Base-by-base conservation (phyloP, 2,113 vertebrate species). In the Carettochelys insculpta region DNA sequence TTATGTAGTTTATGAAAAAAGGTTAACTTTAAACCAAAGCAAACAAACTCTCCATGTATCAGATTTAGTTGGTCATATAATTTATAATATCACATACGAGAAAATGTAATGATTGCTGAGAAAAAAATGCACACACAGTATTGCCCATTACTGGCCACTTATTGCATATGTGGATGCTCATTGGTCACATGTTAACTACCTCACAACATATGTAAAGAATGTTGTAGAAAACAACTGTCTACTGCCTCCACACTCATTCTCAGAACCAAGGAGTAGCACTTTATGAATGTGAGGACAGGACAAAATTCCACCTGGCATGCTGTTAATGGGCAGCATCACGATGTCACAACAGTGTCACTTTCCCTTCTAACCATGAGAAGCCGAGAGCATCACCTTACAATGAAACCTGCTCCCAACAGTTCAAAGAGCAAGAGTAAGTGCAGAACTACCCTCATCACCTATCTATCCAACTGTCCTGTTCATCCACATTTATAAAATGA, bases 241-340 rank as follows among this genome's bases (percentile, higher is more conserved):
- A 45, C 78, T 95, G 84, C 81, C 58, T 90, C 87, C 41, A 88
- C 78, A 95, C 90, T 84, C 78, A 93, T 95, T 96, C 91, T 87
- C 76, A 90, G 92, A 95, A 90, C 75, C 79, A 83, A 0, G n/a
- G 48, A 94, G 83, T 89, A 97, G 94, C 87, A 89, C 89, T 96
- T 96, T 96, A 96, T 94, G 95, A 96, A 96, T 97, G 96, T 96
- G 95, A 97, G 92, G 92, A 96, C 86, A 95, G 96, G 95, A 96
- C 68, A 90, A 96, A 97, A 97, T 97, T 97, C 95, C 96, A 96
- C 96, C 92, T 97, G 97, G 96, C 96, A 97, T 95, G 94, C 95
- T 96, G 97, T 94, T 97, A 97, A 97, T 97, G 96, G 96, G 94
- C 94, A 95, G 89, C 95, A 88, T 92, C 92, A 85, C 88, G 88